phyloP scores from a whole-genome alignment of 2,113 vertebrate genomes.

The Albula goreensis region DNA sequence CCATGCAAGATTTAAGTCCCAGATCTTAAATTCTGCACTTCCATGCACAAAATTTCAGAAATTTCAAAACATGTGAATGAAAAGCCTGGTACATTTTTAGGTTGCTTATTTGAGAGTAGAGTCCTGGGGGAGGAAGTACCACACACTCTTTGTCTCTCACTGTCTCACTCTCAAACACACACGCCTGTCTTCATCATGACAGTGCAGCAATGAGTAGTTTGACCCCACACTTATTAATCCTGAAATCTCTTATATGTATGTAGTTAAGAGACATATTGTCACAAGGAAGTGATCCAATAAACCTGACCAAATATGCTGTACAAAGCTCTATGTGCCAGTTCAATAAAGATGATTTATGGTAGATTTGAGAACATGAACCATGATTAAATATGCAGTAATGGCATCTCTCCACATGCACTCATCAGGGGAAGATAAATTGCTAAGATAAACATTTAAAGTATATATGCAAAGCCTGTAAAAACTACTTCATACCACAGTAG shows the following conservation, averaged over 20 bases:
- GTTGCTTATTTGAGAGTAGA: neutral
- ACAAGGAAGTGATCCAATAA: neutral
- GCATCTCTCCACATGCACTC: slow-evolving; percentile 22
- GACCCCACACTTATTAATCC: neutral
- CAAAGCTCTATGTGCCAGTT: neutral
- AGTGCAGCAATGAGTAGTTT: neutral
- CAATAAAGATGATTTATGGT: slow-evolving; percentile 36
- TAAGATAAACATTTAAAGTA: slow-evolving; percentile 2
- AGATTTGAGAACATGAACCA: neutral
- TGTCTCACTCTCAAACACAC: neutral
- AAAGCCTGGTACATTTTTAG: neutral
- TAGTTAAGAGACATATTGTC: neutral
- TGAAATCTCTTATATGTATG: neutral
- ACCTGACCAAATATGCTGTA: neutral
- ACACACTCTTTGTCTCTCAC: neutral
- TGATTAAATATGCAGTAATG: slow-evolving; percentile 9
- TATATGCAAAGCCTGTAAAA: neutral
- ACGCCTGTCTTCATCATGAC: neutral
- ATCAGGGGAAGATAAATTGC: slow-evolving; percentile 28
- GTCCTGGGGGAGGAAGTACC: neutral
- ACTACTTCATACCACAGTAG: neutral
- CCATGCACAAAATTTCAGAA: slow-evolving; percentile 61
- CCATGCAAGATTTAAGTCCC: slow-evolving; percentile 66
- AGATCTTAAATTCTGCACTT: slow-evolving; percentile 64
- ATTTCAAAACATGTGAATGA: slow-evolving; percentile 39